Conservation (phyloP, 2,113 vertebrate genomes). For the Setophaga coronata region DNA sequence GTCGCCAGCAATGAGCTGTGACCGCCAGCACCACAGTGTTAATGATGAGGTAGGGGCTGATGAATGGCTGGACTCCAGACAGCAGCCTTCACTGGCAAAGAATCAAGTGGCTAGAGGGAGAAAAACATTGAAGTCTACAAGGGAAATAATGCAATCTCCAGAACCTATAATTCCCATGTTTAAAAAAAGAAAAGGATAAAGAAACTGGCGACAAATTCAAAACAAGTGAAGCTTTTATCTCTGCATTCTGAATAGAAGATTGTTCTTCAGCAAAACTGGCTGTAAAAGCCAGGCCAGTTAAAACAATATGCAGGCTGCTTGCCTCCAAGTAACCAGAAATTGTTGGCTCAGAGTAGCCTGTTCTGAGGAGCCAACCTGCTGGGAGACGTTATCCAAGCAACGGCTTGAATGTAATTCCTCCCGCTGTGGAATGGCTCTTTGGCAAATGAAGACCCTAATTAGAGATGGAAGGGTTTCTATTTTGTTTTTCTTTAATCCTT, state of each 20-base stretch:
- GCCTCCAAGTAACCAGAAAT: constrained; percentile 76
- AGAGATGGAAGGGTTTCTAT: constrained; percentile 80
- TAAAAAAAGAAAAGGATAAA: constrained; percentile 64
- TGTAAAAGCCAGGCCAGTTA: constrained; percentile 77
- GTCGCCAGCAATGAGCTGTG: constrained; percentile 65
- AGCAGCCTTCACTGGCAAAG: constrained; percentile 65
- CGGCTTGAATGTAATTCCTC: constrained; percentile 76
- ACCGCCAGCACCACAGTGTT: constrained; percentile 65
- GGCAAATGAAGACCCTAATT: constrained; percentile 83
- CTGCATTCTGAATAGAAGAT: constrained; percentile 72
- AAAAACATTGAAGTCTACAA: constrained; percentile 69
- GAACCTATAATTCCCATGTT: constrained; percentile 77
- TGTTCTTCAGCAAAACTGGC: constrained; percentile 74
- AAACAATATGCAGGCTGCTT: constrained; percentile 73
- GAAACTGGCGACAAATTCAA: constrained; percentile 65
- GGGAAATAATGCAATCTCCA: constrained; percentile 72
- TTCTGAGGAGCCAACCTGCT: constrained; percentile 76
- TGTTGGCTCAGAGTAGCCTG: constrained; percentile 70
- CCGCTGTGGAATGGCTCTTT: constrained; percentile 78
- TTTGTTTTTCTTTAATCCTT: constrained; percentile 87
- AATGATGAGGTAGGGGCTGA: constrained; percentile 58
- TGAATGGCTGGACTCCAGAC: constrained; percentile 70
- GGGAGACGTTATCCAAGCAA: constrained; percentile 78
- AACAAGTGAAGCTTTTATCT: constrained; percentile 76
- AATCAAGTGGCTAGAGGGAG: constrained; percentile 58